Conservation (phyloP, 2,797 vertebrate species). For the Anguilla pacifica region DNA sequence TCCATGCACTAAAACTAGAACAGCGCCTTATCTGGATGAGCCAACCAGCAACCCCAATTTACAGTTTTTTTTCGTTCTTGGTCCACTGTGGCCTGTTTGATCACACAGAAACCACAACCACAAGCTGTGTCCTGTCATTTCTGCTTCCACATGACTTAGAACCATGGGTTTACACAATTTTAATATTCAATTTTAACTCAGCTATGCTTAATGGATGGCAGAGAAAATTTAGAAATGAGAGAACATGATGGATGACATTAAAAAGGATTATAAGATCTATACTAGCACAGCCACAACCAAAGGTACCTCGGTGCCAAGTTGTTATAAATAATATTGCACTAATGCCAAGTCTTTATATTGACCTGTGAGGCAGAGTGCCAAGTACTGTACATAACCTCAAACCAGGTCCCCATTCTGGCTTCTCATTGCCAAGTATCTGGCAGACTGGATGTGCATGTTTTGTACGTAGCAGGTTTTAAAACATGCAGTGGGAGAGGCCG, state of each 20-base stretch:
- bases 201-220: neutral
- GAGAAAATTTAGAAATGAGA: neutral
- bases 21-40: neutral
- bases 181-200: neutral
- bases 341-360: conserved; percentile 9
- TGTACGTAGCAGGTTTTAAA: neutral
- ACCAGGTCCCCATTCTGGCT: neutral
- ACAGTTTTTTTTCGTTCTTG: neutral
- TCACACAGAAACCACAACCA: neutral
- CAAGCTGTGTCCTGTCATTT: conserved; percentile 2
- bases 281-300: neutral
- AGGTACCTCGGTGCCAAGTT: neutral
- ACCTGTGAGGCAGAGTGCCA: neutral
- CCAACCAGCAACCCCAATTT: neutral
- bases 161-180: neutral
- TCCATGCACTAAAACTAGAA: neutral
- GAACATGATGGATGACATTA: neutral
- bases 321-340: conserved; percentile 9
- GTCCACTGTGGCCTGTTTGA: neutral
- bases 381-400: conserved; percentile 16
- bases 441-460: neutral
- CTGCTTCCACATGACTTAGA: conserved; percentile 6
- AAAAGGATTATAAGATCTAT: neutral
- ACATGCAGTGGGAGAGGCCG: neutral
- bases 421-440: neutral